Evolutionary conservation across 2,888 invertebrate species (phyloP), one percentile per base, ranked within the genome.

Genomic region (Scaptomyza cyrtandrae): DNA sequence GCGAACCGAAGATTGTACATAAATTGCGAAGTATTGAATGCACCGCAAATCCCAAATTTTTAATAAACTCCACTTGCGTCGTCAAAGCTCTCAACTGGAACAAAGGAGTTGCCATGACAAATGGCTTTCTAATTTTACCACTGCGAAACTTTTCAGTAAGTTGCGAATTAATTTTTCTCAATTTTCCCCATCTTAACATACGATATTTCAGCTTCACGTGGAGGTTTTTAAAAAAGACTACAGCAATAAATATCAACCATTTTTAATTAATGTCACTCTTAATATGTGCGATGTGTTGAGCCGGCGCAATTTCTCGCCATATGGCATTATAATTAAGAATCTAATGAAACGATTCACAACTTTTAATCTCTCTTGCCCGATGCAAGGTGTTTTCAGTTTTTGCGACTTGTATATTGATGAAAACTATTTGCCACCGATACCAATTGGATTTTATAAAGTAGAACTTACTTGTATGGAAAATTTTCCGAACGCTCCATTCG

Each of bases 361-460:
- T 16, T 10, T 41, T 1, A 41, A 16, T 16, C 9, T 3, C 16
- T 3, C 41, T 41, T 41, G 41, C 16, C 41, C 41, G 1, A 3
- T 41, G 1, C 10, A 41, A 16, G 41, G 41, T 10, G 10, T 1
- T 16, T 16, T 41, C 10, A 41, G 1, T 10, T 41, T 41, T 1
- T 16, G 41, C 16, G 41, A 41, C 16, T 16, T 41, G 9, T 41
- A 41, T 41, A 41, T 41, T 41, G 41, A 41, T 16, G 41, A 41
- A 10, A 41, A 41, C 41, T 41, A 41, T 41, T 16, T 41, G 16
- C 41, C 41, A 16, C 16, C 3, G 10, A 0, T 41, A 16, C 41
- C 41, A 41, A 3, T 41, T 16, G 41, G 41, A 1, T 41, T 16
- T 5, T 41, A 41, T 41, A 16, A 16, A 41, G 1, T 5, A 0